Evolutionary conservation across 2,797 vertebrate genomes (phyloP).

Genomic region (Rhincodon typus): DNA sequence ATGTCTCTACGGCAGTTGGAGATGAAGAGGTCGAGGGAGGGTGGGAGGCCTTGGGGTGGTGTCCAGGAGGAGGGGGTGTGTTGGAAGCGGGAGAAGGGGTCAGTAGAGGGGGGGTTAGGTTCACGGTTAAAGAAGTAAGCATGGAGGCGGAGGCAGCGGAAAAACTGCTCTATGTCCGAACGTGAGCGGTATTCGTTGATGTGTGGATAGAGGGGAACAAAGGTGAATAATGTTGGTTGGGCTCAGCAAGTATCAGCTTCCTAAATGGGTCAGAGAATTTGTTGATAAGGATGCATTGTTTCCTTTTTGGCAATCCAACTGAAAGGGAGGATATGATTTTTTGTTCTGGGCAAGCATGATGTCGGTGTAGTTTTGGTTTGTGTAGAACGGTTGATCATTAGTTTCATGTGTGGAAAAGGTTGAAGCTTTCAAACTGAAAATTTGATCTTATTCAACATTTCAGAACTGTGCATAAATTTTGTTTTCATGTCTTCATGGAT

Average conservation of each 20-base stretch:
- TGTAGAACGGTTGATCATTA: background rate
- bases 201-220: too few relatives aligned
- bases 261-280: background rate
- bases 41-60: too few relatives aligned
- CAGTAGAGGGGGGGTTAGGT: too few relatives aligned
- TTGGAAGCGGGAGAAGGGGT: too few relatives aligned
- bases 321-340: background rate
- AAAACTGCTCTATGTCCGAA: too few relatives aligned
- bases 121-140: too few relatives aligned
- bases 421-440: background rate
- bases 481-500: background rate
- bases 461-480: background rate
- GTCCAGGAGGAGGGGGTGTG: too few relatives aligned
- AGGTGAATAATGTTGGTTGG: background rate
- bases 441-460: background rate
- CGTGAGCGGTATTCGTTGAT: too few relatives aligned
- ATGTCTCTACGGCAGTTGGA: too few relatives aligned
- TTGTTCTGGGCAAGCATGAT: background rate
- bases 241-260: background rate
- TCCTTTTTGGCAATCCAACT: background rate
- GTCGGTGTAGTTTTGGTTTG: background rate
- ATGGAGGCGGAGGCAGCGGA: too few relatives aligned
- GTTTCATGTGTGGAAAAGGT: background rate
- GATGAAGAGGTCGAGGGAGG: too few relatives aligned
- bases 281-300: background rate